phyloP scores from a whole-genome alignment of 2,113 vertebrate species.

The Upupa epops region DNA sequence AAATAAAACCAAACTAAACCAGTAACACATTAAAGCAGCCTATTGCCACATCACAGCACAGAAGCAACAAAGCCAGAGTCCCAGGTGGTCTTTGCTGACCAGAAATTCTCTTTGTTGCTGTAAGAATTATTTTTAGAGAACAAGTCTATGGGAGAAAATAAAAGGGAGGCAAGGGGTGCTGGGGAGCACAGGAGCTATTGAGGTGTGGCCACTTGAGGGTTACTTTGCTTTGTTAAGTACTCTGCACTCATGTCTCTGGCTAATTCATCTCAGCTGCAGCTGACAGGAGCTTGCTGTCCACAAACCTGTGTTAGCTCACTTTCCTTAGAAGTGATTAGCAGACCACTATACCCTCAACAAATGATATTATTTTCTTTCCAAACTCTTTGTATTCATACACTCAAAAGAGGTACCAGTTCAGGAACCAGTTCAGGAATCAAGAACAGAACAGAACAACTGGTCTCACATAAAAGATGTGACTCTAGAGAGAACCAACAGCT shows the following conservation, averaged over 20 bases:
- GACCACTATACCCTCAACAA: background rate
- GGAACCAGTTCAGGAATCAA: background rate
- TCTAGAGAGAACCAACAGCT: background rate
- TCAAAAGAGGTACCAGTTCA: background rate
- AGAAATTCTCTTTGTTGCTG: conserved; percentile 33
- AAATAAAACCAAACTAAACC: background rate
- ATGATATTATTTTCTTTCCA: background rate
- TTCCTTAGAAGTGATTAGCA: background rate
- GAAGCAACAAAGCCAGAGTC: conserved; percentile 35
- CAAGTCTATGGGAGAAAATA: background rate
- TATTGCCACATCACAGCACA: background rate
- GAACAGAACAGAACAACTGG: background rate
- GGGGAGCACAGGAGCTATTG: background rate
- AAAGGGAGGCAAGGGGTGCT: background rate
- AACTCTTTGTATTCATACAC: background rate
- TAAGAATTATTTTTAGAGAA: conserved; percentile 14
- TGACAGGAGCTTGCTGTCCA: background rate
- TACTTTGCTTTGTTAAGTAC: background rate
- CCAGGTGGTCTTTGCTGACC: conserved; percentile 31
- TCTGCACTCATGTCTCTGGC: background rate
- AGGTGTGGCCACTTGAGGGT: background rate
- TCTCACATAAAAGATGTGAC: background rate
- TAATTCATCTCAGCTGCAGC: background rate
- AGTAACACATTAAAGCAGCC: background rate
- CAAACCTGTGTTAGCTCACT: background rate